These are phyloP conservation scores for Melanotaenia duboulayi DNA, from an alignment of 2,113 vertebrate genomes.

Conservation along the genomic window DNA sequence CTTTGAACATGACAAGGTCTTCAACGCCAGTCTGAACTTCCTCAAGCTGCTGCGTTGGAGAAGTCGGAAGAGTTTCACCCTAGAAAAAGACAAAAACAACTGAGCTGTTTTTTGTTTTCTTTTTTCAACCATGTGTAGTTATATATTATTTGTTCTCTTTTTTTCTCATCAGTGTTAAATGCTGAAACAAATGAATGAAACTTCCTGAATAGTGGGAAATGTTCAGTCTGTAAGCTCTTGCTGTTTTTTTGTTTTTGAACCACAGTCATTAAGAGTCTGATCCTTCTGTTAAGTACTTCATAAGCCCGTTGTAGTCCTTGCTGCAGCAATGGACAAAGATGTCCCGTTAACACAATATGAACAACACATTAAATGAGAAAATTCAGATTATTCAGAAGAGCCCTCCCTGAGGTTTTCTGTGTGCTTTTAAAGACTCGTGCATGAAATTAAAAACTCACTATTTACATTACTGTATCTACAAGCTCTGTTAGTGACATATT, in stretches of 20 bases:
- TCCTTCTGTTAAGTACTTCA: too few species aligned
- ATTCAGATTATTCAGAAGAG: not conserved
- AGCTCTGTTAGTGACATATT: not conserved
- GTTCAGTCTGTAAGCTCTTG: not conserved
- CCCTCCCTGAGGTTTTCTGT: not conserved
- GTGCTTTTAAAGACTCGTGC: not conserved
- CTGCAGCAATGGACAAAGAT: too few species aligned
- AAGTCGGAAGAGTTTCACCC: conserved; percentile 86
- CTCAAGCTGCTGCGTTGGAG: conserved; percentile 88
- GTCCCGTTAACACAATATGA: too few species aligned
- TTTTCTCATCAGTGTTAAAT: too few species aligned
- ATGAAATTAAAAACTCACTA: not conserved
- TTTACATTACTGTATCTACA: not conserved
- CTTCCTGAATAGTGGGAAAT: not conserved
- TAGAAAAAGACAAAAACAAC: conserved; percentile 72
- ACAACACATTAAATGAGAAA: not conserved
- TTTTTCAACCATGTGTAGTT: not conserved
- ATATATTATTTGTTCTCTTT: too few species aligned
- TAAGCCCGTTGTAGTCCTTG: too few species aligned
- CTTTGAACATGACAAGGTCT: conserved; percentile 89
- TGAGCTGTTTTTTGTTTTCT: not conserved
- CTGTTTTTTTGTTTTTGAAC: too few species aligned
- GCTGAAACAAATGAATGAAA: not conserved
- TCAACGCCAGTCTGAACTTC: conserved; percentile 89
- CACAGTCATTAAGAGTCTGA: too few species aligned